Base-by-base conservation (phyloP, 2,888 invertebrate species). In the Stenodera caucasica region DNA sequence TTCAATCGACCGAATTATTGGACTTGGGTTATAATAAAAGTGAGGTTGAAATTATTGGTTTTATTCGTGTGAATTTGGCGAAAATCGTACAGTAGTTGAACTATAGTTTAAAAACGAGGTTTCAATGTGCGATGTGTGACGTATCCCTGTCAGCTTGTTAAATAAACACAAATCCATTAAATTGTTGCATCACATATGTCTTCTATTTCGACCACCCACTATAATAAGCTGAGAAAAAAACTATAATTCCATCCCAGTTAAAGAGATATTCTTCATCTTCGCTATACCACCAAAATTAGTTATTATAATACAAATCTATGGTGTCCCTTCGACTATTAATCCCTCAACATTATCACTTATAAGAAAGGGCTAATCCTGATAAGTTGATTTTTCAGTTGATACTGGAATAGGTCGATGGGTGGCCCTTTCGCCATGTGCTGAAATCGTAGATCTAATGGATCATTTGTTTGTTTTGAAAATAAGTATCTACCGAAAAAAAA, bases 151-250 rank as follows among this genome's bases (percentile, higher is more conserved):
- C 78, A 78, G 78, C 76, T 78, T 73, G 76, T 79, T 80, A 79
- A 80, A 79, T 78, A 81, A 80, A 81, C 81, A 81, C 65, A 71
- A 79, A 72, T 80, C 81, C 81, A 81, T 81, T 81, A 81, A 77
- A 78, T 76, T 80, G 79, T 80, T 80, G 80, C 80, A 75, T 78
- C 77, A 81, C 80, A 80, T 73, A 78, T 79, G 78, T 75, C 76
- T 70, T 70, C 63, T 65, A 51, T 55, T 35, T 29, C 70, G 79
- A 79, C 79, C 79, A 79, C 79, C 78, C 79, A 77, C 45, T 49
- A 40, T 56, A 35, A 35, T n/a, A n/a, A n/a, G n/a, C n/a, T n/a
- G n/a, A n/a, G n/a, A n/a, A n/a, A n/a, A n/a, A n/a, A n/a, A n/a
- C n/a, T n/a, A n/a, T n/a, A n/a, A n/a, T n/a, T n/a, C n/a, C n/a